Evolutionary conservation across 2,888 invertebrate genomes (phyloP).

Genomic region (Calliphora vomitoria): DNA sequence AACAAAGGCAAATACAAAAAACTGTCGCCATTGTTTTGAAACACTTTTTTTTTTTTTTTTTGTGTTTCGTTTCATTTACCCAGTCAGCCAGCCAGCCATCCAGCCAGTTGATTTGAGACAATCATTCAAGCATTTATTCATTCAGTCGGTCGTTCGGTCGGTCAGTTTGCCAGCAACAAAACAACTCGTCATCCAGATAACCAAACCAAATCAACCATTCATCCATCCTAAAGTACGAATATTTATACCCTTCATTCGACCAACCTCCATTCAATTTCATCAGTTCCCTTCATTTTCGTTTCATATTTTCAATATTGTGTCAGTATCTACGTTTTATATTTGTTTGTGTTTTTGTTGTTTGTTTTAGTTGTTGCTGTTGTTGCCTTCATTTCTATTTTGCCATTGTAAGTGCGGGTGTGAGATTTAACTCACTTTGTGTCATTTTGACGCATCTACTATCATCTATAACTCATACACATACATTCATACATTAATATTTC

Average conservation of each 20-base stretch:
- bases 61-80: conserved; percentile 18
- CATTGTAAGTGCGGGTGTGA: conserved; percentile 75
- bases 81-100: conserved; percentile 27
- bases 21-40: conserved; percentile 65
- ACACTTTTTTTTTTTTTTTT: conserved; percentile 27
- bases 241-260: conserved; percentile 33
- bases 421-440: conserved; percentile 74
- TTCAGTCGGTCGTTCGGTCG: neutral
- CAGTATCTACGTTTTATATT: conserved; percentile 45
- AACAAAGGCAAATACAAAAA: conserved; percentile 20
- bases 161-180: conserved; percentile 18
- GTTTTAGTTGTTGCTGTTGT: neutral
- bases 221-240: conserved; percentile 35
- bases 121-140: conserved; percentile 28
- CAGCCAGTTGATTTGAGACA: conserved; percentile 46
- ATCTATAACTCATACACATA: neutral
- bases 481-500: neutral
- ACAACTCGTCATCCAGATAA: conserved; percentile 53
- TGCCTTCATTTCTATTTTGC: conserved; percentile 32
- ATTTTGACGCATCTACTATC: conserved; percentile 64
- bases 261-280: conserved; percentile 2
- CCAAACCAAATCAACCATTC: conserved; percentile 39
- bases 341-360: conserved; percentile 11
- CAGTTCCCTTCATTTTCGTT: conserved; percentile 19
- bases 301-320: conserved; percentile 35